A percentile compares a stretch with the other conserved stretches of the same genome.
These are phyloP conservation scores for Lasioglossum figueresi DNA, from an alignment of 2,888 invertebrate species.

Conservation along the genomic window DNA sequence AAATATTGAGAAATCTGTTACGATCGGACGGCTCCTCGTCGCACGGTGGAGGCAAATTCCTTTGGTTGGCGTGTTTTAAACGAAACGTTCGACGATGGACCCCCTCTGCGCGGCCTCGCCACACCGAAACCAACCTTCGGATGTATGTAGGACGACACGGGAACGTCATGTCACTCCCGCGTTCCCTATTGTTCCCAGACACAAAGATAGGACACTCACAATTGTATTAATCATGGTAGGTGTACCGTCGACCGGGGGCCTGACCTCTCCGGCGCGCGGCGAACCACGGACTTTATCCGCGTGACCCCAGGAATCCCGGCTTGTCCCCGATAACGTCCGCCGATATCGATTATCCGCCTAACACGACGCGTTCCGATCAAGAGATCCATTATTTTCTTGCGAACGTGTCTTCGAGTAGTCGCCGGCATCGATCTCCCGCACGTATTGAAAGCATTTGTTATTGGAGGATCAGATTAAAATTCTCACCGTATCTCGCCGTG, in stretches of 20 bases:
- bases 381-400: slow-evolving; percentile 55
- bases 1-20: slow-evolving; percentile 77
- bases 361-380: slow-evolving; percentile 35
- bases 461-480: slow-evolving; percentile 12
- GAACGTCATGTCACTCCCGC: slow-evolving; percentile 65
- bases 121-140: slow-evolving; percentile 55
- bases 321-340: slow-evolving; percentile 41
- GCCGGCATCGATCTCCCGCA: slow-evolving; percentile 31
- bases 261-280: slow-evolving; percentile 40
- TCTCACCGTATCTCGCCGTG: background rate
- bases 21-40: slow-evolving; percentile 48
- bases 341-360: slow-evolving; percentile 59
- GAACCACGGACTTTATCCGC: slow-evolving; percentile 42
- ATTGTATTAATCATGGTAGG: slow-evolving; percentile 68
- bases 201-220: slow-evolving; percentile 54
- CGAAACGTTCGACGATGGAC: slow-evolving; percentile 76
- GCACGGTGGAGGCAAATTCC: slow-evolving; percentile 59
- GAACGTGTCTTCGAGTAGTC: slow-evolving; percentile 24
- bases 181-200: slow-evolving; percentile 70
- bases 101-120: slow-evolving; percentile 62
- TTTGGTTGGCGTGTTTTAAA: slow-evolving; percentile 69
- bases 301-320: slow-evolving; percentile 37
- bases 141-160: slow-evolving; percentile 71
- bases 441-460: slow-evolving; percentile 40
- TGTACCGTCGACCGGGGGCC: slow-evolving; percentile 31